Base-by-base conservation (phyloP, 2,113 vertebrate genomes). In the Callopanchax toddi region DNA sequence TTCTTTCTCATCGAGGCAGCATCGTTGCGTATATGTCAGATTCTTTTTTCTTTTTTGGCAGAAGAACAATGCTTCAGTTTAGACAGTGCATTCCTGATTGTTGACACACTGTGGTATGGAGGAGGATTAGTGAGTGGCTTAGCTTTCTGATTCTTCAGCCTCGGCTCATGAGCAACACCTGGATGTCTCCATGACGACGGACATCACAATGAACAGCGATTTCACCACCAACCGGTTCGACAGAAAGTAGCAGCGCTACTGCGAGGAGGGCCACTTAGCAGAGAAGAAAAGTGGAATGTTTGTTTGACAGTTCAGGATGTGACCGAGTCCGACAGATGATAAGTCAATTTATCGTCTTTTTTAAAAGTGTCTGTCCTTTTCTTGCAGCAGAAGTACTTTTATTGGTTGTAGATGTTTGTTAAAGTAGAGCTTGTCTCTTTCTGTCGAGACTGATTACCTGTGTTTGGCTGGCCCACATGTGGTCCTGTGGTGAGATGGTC, bases 171-270 rank as follows among this genome's bases (percentile, higher is more conserved):
- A 84, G 86, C 70, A 83, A 90, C 92, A 92, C 92, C 91, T 92
- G 92, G 85, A 84, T 74, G 86, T 94, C 20, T 26, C 89, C 48
- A 62, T 91, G 91, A 74, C 7, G 58, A 93, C 89, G 80, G 88
- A 85, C 89, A 88, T 42, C 87, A 89, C 82, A 89, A 82, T 67
- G 85, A 91, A 87, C 85, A 82, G 71, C 83, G 89, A 89, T 76
- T 90, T 72, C 71, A 63, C 83, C 92, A 81, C 89, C 85, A 93
- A 94, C 93, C 87, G 90, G 94, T 95, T 94, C 60, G 90, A 89
- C 93, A 91, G 93, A 93, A 90, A 94, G 89, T 83, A 67, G 23
- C 36, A 40, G 43, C 39, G 71, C 83, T 40, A 18, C 42, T 80
- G 66, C 62, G 80, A 79, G 86, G 74, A 80, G 58, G 65, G 67